A percentile compares a stretch with the other conserved stretches of the same genome.
These are phyloP conservation scores for Perognathus longimembris DNA, from an alignment of 2,113 vertebrate species.

Conservation along the genomic window DNA sequence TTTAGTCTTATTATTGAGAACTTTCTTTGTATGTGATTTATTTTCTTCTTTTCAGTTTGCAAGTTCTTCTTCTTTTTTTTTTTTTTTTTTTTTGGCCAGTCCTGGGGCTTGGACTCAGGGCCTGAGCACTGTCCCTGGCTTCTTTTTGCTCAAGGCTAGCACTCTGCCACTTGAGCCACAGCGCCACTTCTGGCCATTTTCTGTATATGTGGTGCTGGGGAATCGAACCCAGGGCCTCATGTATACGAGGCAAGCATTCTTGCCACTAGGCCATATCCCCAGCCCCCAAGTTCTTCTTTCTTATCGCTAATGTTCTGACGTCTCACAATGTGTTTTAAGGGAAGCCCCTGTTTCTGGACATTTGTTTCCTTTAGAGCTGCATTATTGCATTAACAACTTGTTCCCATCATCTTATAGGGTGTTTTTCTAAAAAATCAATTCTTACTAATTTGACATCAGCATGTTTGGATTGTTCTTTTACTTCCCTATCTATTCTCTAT, in stretches of 20 bases:
- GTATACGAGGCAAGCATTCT: too few relatives aligned
- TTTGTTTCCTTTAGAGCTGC: neutral
- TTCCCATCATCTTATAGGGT: neutral
- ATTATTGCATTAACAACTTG: slow-evolving; percentile 4
- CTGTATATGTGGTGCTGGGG: too few relatives aligned
- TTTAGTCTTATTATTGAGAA: neutral
- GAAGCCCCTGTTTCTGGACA: neutral
- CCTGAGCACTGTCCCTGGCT: too few relatives aligned
- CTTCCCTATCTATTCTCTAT: neutral
- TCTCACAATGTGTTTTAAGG: neutral
- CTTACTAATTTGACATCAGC: neutral
- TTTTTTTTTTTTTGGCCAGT: too few relatives aligned
- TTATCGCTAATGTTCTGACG: neutral
- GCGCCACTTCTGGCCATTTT: too few relatives aligned
- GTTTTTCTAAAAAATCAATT: slow-evolving; percentile 1
- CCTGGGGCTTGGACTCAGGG: too few relatives aligned
- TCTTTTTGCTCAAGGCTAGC: too few relatives aligned
- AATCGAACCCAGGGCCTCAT: too few relatives aligned
- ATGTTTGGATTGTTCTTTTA: neutral
- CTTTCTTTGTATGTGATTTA: neutral
- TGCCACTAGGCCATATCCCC: too few relatives aligned
- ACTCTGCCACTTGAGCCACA: too few relatives aligned
- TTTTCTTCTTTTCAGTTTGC: slow-evolving; percentile 14
- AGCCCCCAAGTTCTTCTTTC: neutral
- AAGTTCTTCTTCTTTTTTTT: too few relatives aligned